phyloP scores from a whole-genome alignment of 2,113 vertebrate genomes.

The Salvator merianae region DNA sequence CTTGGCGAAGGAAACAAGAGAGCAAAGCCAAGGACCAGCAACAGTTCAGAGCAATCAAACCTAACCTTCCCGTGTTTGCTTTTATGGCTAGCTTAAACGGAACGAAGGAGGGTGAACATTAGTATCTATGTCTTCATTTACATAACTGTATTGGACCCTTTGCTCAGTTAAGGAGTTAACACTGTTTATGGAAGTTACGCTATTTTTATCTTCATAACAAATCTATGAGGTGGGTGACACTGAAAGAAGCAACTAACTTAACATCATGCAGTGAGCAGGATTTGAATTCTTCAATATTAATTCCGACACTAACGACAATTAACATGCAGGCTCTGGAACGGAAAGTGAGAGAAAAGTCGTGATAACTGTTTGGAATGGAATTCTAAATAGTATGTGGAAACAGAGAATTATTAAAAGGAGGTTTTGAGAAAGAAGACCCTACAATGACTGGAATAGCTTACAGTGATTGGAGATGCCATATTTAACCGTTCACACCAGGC shows the following conservation, averaged over 20 bases:
- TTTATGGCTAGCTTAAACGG: neutral
- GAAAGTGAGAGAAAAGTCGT: neutral
- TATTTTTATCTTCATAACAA: neutral
- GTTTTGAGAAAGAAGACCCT: neutral
- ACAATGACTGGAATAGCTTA: neutral
- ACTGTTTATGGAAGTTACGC: neutral
- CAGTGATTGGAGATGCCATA: neutral
- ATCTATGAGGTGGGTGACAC: neutral
- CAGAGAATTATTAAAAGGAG: no score
- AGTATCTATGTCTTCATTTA: neutral
- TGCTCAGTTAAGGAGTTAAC: neutral
- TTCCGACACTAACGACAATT: neutral
- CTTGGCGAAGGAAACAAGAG: neutral
- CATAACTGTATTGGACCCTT: neutral
- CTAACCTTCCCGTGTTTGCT: no score
- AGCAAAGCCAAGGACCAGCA: neutral
- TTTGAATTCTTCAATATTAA: neutral
- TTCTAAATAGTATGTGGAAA: neutral
- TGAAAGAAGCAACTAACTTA: neutral
- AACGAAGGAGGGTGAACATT: neutral
- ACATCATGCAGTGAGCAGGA: neutral
- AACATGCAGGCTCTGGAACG: neutral
- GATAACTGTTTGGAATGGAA: neutral
- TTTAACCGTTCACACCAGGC: neutral
- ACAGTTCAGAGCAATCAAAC: neutral